Evolutionary conservation across 2,113 vertebrate genomes (phyloP), one percentile per base, ranked within the genome.

Genomic region (Saimiri boliviensis): DNA sequence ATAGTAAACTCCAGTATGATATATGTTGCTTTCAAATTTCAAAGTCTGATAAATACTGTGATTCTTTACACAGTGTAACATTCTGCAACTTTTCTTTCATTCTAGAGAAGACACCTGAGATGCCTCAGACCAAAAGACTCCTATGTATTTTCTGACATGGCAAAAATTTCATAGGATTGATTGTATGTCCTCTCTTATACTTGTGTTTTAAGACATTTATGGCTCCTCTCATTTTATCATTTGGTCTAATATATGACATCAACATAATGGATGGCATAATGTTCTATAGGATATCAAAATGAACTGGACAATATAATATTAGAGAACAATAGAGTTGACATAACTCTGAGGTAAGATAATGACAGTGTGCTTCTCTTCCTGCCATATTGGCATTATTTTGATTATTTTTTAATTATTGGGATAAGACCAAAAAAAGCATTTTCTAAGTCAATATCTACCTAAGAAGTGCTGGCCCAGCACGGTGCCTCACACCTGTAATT

Each of bases 141-240:
- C 54, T 63, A 80, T 52, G 63, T 66, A 56, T 81, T 96, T 81
- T 25, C 23, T 54, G 42, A 66, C 54, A 6, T 47, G n/a, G 32
- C n/a, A 71, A 80, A 63, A 49, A 37, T 73, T 71, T 93, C 17
- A 17, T 54, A n/a, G 30, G 6, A 86, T 86, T 89, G 73, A 16
- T 37, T 90, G 12, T 37, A 32, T 73, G 6, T 86, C 45, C 4
- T 93, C 4, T 96, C 52, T 89, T 16, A 45, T 45, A 23, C 73
- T 42, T 91, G 35, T 60, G 27, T 86, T 91, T 94, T 85, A 79
- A 93, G 71, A 60, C 40, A 77, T 49, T 66, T 89, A 27, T 94
- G 40, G 12, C 56, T 56, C 40, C 49, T 90, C 32, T 47, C 23
- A 56, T 80, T 70, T 91, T 32, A 71, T 71, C n/a, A n/a, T 23